Conservation (phyloP, 1,140 invertebrate genomes). For the Gryllus bimaculatus region DNA sequence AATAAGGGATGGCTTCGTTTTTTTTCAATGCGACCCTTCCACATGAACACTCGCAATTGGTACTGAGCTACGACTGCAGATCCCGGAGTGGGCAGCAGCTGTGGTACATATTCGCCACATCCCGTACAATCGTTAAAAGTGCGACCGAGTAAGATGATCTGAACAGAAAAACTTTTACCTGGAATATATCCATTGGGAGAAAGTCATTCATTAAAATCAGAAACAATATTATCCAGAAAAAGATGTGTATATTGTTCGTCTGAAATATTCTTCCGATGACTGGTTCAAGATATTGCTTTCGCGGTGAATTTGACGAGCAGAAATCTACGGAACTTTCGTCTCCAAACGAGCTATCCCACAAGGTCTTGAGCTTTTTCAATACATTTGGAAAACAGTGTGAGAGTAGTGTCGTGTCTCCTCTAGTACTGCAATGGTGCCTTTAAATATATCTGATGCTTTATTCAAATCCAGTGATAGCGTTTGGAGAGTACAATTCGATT, state of each 20-base stretch:
- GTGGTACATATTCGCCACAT: slow-evolving; percentile 19
- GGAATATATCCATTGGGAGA: slow-evolving; percentile 21
- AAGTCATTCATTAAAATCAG: slow-evolving; percentile 23
- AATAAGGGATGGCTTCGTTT: slow-evolving; percentile 2
- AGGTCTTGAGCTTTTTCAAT: slow-evolving; percentile 19
- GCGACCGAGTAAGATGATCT: slow-evolving; percentile 9
- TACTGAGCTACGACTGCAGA: slow-evolving; percentile 16
- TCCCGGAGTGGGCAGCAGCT: slow-evolving; percentile 20
- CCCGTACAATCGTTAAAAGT: slow-evolving; percentile 12
- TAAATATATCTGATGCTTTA: slow-evolving; percentile 22
- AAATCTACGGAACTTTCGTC: slow-evolving; percentile 19
- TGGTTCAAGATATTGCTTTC: slow-evolving; percentile 20
- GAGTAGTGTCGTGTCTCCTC: slow-evolving; percentile 20
- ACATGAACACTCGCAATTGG: slow-evolving; percentile 27
- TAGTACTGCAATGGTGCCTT: slow-evolving; percentile 21
- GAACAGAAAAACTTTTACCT: slow-evolving; percentile 19
- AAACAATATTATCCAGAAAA: slow-evolving; percentile 24
- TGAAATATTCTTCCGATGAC: slow-evolving; percentile 23
- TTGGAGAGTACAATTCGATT: slow-evolving; percentile 24
- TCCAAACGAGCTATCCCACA: slow-evolving; percentile 20
- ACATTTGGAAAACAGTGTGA: slow-evolving; percentile 17
- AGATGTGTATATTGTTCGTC: slow-evolving; percentile 23
- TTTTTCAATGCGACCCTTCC: slow-evolving; percentile 19
- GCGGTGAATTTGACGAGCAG: slow-evolving; percentile 21
- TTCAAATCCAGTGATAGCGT: slow-evolving; percentile 24